Percentiles rank a stretch among this genome's conserved stretches.
These are phyloP conservation scores for Thaleichthys pacificus DNA, from an alignment of 2,797 vertebrate genomes.

Conservation along the genomic window DNA sequence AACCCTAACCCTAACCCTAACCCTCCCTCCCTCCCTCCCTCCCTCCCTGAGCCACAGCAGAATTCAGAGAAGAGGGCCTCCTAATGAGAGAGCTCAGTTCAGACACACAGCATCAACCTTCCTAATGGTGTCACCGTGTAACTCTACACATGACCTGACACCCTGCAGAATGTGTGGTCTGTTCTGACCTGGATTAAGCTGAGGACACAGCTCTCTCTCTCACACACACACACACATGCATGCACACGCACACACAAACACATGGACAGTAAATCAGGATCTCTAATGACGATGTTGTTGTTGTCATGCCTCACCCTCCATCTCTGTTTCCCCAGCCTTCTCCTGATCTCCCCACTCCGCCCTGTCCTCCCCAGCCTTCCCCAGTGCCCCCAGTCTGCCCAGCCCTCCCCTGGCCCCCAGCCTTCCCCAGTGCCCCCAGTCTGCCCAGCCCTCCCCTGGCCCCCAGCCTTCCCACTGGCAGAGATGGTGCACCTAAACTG, in stretches of 20 bases:
- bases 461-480: no score
- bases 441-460: no score
- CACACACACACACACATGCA: neutral
- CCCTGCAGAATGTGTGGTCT: neutral
- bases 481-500: neutral
- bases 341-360: neutral
- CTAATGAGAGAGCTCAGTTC: no score
- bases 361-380: neutral
- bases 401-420: no score
- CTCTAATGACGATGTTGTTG: conserved; percentile 13
- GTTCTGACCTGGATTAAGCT: neutral
- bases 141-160: neutral
- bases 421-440: neutral
- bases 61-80: no score
- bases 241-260: no score
- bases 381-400: no score
- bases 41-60: no score
- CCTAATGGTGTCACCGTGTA: neutral
- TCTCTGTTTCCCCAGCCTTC: neutral
- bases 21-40: no score
- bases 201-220: neutral
- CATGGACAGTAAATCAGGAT: neutral
- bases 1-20: no score
- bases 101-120: neutral
- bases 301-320: conserved; percentile 21